These are phyloP conservation scores for Folsomia manolachei DNA, from an alignment of 2,888 invertebrate genomes.

Conservation along the genomic window DNA sequence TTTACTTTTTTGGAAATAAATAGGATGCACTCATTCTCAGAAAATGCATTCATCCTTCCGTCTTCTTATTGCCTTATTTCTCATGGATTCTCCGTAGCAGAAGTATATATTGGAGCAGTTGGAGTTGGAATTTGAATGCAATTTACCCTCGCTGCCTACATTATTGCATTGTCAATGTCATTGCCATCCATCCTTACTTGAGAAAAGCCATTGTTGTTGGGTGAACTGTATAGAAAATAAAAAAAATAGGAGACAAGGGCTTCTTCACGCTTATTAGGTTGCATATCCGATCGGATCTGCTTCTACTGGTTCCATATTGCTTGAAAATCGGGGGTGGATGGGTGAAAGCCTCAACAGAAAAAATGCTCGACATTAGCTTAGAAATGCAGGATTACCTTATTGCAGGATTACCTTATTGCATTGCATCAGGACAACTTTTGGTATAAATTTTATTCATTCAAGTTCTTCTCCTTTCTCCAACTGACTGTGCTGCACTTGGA, in stretches of 20 bases:
- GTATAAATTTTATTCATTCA: not conserved
- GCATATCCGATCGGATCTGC: not conserved
- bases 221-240: not conserved
- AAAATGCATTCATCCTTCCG: no score
- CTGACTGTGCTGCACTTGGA: not conserved
- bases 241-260: not conserved
- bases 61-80: not conserved
- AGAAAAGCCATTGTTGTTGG: not conserved
- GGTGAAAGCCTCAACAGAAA: not conserved
- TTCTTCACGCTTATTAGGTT: not conserved
- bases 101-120: no score
- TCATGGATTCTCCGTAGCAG: not conserved
- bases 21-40: not conserved
- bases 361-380: not conserved
- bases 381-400: not conserved
- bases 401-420: not conserved
- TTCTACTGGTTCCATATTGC: no score
- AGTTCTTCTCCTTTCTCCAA: not conserved
- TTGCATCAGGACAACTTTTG: not conserved
- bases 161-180: conserved; percentile 2
- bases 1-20: not conserved
- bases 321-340: not conserved
- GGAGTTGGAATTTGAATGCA: conserved; percentile 2
- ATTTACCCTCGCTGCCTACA: not conserved
- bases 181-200: not conserved